Base-by-base conservation (phyloP, 2,797 vertebrate species). In the Xenopus petersii region DNA sequence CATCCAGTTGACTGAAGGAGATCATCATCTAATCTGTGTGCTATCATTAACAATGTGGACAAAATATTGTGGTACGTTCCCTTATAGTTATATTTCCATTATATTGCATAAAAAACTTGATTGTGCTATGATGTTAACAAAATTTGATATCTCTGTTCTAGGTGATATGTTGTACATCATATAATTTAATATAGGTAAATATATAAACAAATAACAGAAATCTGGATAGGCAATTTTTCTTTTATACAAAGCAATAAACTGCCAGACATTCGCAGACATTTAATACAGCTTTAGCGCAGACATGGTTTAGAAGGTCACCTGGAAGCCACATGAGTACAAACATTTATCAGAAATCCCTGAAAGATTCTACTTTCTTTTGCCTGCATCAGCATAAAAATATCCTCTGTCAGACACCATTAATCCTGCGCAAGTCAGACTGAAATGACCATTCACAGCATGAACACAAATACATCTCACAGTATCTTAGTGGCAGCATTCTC, bases 361-460 rank as follows among this genome's bases (percentile, higher is more conserved):
- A 69, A 46, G 36, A 60, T 46, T 33, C 56, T 60, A 69, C 67
- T 36, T 58, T 69, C 30, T 69, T 69, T 69, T 58, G 42, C 10
- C 56, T 70, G 56, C 17, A 47, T 70, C 68, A 70, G 68, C 68
- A 70, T 47, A 33, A 60, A 70, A 70, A 70, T 70, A 12, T 70
- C 56, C 68, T 70, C 56, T 70, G 56, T 70, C 68, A 70, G 42
- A 60, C 68, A 70, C 68, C 42, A 70, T 70, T 70, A 70, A 70
- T 70, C 68, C 58, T 4, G 17, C 26, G 33, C 55, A 15, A 70
- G 67, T 56, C 51, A 69, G 16, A 69, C 16, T 16, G 12, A 70
- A 60, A 70, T 70, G 51, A 56, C 68, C 68, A 70, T n/a, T 60
- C 55, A 26, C 36, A 70, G 48, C 42, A 63, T 67, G 59, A 42